These are phyloP conservation scores for Rhabdophis nuchalis DNA, from an alignment of 2,797 vertebrate species.

Conservation along the genomic window DNA sequence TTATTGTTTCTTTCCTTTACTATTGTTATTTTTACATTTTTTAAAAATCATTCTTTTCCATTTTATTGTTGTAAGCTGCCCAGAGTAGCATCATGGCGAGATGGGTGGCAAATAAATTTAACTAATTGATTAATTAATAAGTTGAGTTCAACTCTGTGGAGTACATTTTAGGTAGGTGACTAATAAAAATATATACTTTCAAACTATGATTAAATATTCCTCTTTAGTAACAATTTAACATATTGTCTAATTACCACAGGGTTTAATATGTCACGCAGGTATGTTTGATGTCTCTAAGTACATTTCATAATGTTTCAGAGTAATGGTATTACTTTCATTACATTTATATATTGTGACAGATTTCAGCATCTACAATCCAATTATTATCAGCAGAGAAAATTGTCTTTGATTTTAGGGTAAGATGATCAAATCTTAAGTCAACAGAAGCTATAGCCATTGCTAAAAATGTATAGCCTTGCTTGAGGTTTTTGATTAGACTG, in stretches of 20 bases:
- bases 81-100: neutral
- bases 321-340: neutral
- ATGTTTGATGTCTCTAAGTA: neutral
- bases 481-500: conserved; percentile 43
- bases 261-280: neutral
- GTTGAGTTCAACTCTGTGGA: neutral
- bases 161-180: neutral
- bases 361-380: neutral
- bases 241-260: neutral
- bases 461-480: conserved; percentile 43
- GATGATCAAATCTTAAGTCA: conserved; percentile 37
- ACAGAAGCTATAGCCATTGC: conserved; percentile 47
- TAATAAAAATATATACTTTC: neutral
- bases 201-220: neutral
- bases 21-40: neutral
- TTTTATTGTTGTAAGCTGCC: neutral
- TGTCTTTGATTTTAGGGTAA: conserved; percentile 24
- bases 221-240: neutral
- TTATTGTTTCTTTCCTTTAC: neutral
- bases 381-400: conserved; percentile 17
- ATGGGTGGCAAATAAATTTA: neutral
- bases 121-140: neutral
- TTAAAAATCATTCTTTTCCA: neutral
- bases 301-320: neutral
- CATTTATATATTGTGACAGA: neutral